Percentiles rank a stretch among this genome's conserved stretches.
Evolutionary conservation across 2,888 invertebrate species (phyloP).

Genomic region (Thecophora atra): DNA sequence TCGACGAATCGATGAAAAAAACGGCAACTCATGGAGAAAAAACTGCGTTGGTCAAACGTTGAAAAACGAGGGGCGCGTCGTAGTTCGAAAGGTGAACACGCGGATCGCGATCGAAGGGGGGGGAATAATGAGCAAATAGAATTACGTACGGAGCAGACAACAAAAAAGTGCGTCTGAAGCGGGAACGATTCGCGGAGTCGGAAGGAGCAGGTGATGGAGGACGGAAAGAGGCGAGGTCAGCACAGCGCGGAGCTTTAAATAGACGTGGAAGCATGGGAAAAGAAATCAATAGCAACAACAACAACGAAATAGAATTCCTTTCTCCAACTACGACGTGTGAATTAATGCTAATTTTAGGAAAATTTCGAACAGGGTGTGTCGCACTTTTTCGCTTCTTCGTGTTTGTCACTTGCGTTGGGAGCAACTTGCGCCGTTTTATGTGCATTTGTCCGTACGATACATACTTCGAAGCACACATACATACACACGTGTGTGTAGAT

Average conservation of each 20-base stretch:
- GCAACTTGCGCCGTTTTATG: neutral
- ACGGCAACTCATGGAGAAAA: conserved; percentile 12
- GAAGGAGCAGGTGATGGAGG: neutral
- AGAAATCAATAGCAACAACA: neutral
- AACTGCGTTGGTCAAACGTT: conserved; percentile 8
- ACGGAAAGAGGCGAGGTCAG: conserved; percentile 14
- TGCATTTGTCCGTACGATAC: conserved; percentile 1
- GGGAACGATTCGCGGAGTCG: neutral
- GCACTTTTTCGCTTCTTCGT: conserved; percentile 5
- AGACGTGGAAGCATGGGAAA: neutral
- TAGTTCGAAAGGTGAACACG: neutral
- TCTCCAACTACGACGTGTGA: neutral
- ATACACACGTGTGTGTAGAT: neutral
- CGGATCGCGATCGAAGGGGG: neutral
- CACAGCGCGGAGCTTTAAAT: neutral
- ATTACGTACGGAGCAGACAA: neutral
- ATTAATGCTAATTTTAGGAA: neutral
- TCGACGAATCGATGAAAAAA: neutral
- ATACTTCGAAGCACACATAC: neutral
- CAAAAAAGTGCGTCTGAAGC: neutral
- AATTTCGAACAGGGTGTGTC: conserved; percentile 42
- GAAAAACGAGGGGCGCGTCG: conserved; percentile 5
- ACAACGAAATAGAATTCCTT: neutral
- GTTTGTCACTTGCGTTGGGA: conserved; percentile 11
- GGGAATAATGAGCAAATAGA: neutral